These are phyloP conservation scores for Cochlearius cochlearius DNA, from an alignment of 2,113 vertebrate genomes.

Conservation along the genomic window DNA sequence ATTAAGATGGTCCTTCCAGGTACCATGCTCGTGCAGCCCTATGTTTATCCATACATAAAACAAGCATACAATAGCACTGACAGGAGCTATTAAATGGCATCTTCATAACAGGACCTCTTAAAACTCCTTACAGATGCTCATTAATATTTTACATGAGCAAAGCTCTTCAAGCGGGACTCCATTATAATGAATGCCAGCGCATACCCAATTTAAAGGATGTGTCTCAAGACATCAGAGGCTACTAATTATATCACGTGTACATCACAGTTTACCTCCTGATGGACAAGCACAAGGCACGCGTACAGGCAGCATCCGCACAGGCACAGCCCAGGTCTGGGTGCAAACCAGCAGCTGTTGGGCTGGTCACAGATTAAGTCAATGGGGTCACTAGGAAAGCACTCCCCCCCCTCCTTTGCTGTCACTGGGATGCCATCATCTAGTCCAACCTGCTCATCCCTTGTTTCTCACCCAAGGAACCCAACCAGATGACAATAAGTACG, in stretches of 20 bases:
- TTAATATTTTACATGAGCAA: background rate
- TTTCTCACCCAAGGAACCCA: background rate
- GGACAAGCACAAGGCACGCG: background rate
- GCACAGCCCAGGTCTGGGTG: background rate
- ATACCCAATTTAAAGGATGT: background rate
- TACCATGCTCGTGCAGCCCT: background rate
- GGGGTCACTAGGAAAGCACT: background rate
- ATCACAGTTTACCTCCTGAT: background rate
- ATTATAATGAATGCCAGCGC: background rate
- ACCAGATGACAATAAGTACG: background rate
- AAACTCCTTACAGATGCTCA: background rate
- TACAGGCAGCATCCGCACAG: background rate
- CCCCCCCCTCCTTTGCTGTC: background rate
- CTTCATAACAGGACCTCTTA: background rate
- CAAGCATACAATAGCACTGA: background rate
- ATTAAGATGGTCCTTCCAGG: background rate
- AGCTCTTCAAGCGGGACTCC: background rate
- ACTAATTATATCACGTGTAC: background rate
- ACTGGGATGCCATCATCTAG: too few species aligned
- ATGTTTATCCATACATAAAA: background rate
- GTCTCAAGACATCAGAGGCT: background rate
- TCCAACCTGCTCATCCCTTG: background rate
- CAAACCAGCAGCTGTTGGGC: too few species aligned
- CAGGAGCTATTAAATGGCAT: background rate
- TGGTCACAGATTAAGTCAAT: rapidly evolving